These are phyloP conservation scores for Tetragnatha montana DNA, from an alignment of 2,888 invertebrate genomes.

Conservation along the genomic window DNA sequence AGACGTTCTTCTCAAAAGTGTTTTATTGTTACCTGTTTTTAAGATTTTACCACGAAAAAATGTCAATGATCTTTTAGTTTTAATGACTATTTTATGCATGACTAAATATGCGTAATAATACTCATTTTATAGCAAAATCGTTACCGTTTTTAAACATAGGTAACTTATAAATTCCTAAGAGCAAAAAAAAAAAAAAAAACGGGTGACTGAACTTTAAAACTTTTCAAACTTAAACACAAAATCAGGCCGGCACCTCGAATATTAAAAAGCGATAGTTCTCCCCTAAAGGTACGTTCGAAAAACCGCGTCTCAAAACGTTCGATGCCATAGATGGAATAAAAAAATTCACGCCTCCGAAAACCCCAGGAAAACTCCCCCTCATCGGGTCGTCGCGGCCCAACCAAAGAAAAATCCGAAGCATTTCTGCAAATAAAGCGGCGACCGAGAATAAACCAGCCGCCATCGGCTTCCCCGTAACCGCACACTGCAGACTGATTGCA, in stretches of 20 bases:
- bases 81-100: too few species aligned
- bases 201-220: too few species aligned
- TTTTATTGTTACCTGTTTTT: too few species aligned
- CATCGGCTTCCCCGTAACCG: slow-evolving; percentile 38
- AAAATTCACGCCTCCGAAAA: slow-evolving; percentile 34
- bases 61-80: too few species aligned
- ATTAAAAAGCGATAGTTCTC: slow-evolving; percentile 54
- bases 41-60: too few species aligned
- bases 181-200: too few species aligned
- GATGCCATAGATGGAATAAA: slow-evolving; percentile 15
- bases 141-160: too few species aligned
- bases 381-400: neutral
- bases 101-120: too few species aligned
- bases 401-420: slow-evolving; percentile 10
- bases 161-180: too few species aligned
- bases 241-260: neutral
- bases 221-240: too few species aligned
- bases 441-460: slow-evolving; percentile 7
- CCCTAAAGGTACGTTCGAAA: slow-evolving; percentile 16
- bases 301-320: slow-evolving; percentile 25
- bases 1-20: too few species aligned
- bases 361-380: slow-evolving; percentile 34
- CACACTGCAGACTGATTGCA: slow-evolving; percentile 52
- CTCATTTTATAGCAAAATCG: too few species aligned
- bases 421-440: slow-evolving; percentile 29